phyloP scores from a whole-genome alignment of 2,797 vertebrate genomes.

The Bucorvus abyssinicus region DNA sequence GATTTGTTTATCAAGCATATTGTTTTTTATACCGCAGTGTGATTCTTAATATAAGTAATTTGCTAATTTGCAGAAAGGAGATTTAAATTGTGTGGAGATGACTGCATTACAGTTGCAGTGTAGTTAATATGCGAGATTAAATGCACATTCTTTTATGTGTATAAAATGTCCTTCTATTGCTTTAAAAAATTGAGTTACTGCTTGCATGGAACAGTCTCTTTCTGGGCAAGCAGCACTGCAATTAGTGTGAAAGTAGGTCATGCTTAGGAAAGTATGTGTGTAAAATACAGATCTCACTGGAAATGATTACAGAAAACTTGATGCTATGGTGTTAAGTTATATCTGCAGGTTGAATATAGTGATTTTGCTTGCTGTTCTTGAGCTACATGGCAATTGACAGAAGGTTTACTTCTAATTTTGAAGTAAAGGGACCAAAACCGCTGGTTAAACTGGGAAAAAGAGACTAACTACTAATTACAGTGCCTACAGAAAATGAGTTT shows the following conservation, averaged over 20 bases:
- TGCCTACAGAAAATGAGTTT: not conserved
- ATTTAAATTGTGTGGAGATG: not conserved
- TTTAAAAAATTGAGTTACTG: not conserved
- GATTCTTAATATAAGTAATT: not conserved
- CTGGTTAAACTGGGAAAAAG: not conserved
- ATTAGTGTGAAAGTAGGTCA: conserved; percentile 14
- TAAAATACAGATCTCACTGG: conserved; percentile 5
- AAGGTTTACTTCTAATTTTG: conserved; percentile 33
- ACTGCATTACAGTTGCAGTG: not conserved
- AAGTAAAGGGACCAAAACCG: not conserved
- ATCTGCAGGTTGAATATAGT: conserved; percentile 1
- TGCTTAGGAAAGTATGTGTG: conserved; percentile 9
- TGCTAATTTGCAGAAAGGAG: not conserved
- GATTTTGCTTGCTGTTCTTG: not conserved
- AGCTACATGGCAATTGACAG: not conserved
- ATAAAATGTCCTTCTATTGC: not conserved
- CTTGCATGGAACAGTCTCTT: not conserved
- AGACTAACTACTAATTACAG: not conserved
- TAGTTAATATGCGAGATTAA: not conserved
- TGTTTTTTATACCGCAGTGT: not conserved
- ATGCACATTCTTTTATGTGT: not conserved
- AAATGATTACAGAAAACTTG: conserved; percentile 30
- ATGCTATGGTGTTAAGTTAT: not conserved
- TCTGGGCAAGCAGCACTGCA: not conserved
- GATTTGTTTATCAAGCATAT: not conserved